Evolutionary conservation across 2,113 vertebrate species (phyloP).

Genomic region (Malurus melanocephalus): DNA sequence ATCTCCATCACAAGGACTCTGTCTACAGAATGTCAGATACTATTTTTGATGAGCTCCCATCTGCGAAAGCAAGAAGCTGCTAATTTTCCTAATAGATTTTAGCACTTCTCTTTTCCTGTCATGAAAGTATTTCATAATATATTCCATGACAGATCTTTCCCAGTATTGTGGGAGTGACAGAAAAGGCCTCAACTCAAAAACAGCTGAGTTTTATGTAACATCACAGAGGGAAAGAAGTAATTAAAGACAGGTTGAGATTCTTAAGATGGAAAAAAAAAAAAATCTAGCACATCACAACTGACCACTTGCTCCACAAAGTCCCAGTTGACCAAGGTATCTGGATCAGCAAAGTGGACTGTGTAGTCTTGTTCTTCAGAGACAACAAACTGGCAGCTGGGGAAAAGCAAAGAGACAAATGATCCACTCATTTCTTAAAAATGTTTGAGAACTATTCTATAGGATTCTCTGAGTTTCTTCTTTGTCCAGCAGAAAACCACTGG

Average conservation of each 20-base stretch:
- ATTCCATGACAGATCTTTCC: conserved; percentile 59
- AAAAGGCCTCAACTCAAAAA: conserved; percentile 49
- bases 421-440: conserved; percentile 40
- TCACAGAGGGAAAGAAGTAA: conserved; percentile 23
- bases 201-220: conserved; percentile 58
- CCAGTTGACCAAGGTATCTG: conserved; percentile 97
- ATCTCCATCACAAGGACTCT: conserved; percentile 57
- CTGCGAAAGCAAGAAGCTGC: conserved; percentile 50
- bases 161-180: conserved; percentile 64
- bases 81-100: conserved; percentile 66
- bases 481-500: conserved; percentile 1
- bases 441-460: conserved; percentile 21
- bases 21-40: conserved; percentile 61
- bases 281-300: conserved; percentile 67
- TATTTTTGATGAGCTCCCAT: conserved; percentile 65
- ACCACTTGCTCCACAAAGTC: conserved; percentile 99
- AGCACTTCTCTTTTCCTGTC: conserved; percentile 61
- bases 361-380: conserved; percentile 97
- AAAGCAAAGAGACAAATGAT: conserved; percentile 58
- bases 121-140: conserved; percentile 60
- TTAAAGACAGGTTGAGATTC: conserved; percentile 37
- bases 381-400: conserved; percentile 94
- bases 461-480: conserved; percentile 12
- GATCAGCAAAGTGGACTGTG: conserved; percentile 94
- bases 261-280: not conserved